phyloP scores from a whole-genome alignment of 2,113 vertebrate species.

The Aplodontia rufa region DNA sequence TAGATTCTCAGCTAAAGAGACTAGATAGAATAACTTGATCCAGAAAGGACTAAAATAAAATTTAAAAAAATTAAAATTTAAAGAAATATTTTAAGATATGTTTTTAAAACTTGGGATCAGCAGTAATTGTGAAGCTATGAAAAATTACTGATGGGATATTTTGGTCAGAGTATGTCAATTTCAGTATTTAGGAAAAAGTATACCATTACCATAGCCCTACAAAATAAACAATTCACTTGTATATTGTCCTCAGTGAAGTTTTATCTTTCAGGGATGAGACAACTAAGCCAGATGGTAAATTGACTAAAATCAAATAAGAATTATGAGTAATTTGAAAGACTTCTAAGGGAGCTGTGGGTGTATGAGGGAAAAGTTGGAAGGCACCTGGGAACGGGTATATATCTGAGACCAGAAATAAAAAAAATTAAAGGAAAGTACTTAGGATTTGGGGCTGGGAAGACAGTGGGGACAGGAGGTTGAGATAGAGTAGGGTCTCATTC shows the following conservation, averaged over 20 bases:
- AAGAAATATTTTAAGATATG: neutral
- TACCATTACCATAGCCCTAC: neutral
- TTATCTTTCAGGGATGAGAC: constrained; percentile 11
- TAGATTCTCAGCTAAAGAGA: neutral
- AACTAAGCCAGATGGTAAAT: neutral
- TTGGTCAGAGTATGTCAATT: neutral
- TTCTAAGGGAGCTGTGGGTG: neutral
- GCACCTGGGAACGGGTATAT: neutral
- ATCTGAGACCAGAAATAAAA: constrained; percentile 16
- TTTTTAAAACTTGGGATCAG: neutral
- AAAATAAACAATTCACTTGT: neutral
- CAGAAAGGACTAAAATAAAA: constrained; percentile 47
- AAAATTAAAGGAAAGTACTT: neutral
- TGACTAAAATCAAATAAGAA: constrained; percentile 29
- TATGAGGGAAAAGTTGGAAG: constrained; percentile 9
- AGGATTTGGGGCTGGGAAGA: neutral
- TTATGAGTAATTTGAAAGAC: constrained; percentile 5
- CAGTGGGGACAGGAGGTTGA: neutral
- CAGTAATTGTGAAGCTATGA: constrained; percentile 6
- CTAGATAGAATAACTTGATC: constrained; percentile 2
- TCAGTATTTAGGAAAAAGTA: constrained; percentile 15
- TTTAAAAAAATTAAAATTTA: neutral
- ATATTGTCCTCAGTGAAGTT: neutral
- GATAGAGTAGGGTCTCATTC: neutral
- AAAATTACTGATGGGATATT: constrained; percentile 43